phyloP scores from a whole-genome alignment of 2,888 invertebrate genomes.

The Euclidia mi region DNA sequence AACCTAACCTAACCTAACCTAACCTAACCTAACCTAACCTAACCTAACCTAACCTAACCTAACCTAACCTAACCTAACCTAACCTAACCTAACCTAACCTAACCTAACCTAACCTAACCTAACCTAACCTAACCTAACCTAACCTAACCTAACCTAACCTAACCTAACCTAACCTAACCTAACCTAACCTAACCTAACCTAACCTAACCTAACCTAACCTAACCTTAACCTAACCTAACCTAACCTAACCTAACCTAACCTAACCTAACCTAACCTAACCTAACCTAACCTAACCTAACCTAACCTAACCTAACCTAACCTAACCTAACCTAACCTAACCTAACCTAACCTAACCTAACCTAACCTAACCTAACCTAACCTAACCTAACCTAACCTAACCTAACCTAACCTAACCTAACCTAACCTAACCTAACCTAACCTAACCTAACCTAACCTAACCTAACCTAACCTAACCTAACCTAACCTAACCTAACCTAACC shows the following conservation, averaged over 20 bases:
- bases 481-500: slow-evolving; percentile 20
- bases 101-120: no score
- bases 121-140: no score
- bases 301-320: slow-evolving; percentile 15
- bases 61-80: no score
- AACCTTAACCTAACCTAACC: slow-evolving; percentile 16
- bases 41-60: no score
- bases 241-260: slow-evolving; percentile 14
- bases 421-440: slow-evolving; percentile 19
- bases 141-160: no score
- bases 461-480: slow-evolving; percentile 20
- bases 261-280: slow-evolving; percentile 10
- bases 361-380: slow-evolving; percentile 10
- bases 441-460: slow-evolving; percentile 19
- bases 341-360: slow-evolving; percentile 16
- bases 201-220: slow-evolving; percentile 17
- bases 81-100: no score
- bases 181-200: slow-evolving; percentile 10
- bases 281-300: slow-evolving; percentile 14
- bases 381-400: slow-evolving; percentile 10
- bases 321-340: slow-evolving; percentile 17
- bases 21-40: no score
- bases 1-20: no score
- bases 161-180: no score
- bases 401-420: slow-evolving; percentile 13